Percentiles rank a stretch among this genome's conserved stretches.
Evolutionary conservation across 2,113 vertebrate genomes (phyloP).

Genomic region (Pelmatolapia mariae): DNA sequence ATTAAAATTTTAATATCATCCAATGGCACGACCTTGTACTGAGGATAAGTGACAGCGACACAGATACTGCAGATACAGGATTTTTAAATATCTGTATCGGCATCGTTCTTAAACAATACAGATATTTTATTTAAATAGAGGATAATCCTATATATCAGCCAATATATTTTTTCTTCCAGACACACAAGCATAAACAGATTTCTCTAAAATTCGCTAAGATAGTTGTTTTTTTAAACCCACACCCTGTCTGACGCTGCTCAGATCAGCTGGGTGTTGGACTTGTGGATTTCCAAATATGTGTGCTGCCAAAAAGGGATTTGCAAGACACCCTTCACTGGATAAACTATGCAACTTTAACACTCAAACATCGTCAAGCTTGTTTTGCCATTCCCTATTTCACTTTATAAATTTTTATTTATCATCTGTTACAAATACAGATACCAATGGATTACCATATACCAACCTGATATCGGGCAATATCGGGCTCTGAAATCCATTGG

Average conservation of each 20-base stretch:
- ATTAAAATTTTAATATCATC: background rate
- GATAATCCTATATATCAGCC: background rate
- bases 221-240: background rate
- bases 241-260: background rate
- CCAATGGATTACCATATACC: background rate
- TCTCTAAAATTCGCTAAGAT: background rate
- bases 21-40: background rate
- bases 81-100: background rate
- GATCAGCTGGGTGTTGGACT: background rate
- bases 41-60: background rate
- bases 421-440: accelerated
- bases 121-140: accelerated
- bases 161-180: background rate
- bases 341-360: background rate
- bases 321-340: background rate
- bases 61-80: background rate
- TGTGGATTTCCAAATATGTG: background rate
- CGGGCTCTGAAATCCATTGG: background rate
- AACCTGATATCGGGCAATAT: background rate
- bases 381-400: background rate
- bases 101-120: background rate
- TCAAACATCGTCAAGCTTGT: background rate
- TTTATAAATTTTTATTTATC: background rate
- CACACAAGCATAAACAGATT: background rate
- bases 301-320: background rate